Evolutionary conservation across 1,140 invertebrate genomes (phyloP).

Genomic region (Probaryconus sp.): DNA sequence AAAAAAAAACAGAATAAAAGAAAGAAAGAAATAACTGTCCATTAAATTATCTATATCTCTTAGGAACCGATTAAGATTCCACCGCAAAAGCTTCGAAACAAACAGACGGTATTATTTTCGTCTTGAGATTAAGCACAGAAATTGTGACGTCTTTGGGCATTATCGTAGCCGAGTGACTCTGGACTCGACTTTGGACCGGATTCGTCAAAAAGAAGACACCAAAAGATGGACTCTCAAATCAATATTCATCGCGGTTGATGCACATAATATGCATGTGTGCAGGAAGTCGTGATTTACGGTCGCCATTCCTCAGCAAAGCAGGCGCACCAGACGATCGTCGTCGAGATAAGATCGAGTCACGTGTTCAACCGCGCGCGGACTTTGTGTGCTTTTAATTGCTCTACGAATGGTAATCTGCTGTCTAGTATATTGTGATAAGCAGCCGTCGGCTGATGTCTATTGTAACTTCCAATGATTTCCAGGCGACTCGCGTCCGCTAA

Average conservation of each 20-base stretch:
- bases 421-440: too few relatives aligned
- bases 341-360: constrained; percentile 40
- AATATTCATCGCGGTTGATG: constrained; percentile 55
- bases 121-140: constrained; percentile 38
- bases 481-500: constrained; percentile 8
- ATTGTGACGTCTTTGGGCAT: constrained; percentile 40
- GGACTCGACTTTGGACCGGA: constrained; percentile 54
- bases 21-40: background rate
- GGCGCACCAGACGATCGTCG: constrained; percentile 50
- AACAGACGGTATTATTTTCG: constrained; percentile 37
- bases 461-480: constrained; percentile 24
- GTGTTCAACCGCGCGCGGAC: constrained; percentile 38
- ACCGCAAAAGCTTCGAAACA: constrained; percentile 13
- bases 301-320: constrained; percentile 47
- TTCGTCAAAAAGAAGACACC: constrained; percentile 41
- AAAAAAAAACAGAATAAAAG: too few relatives aligned
- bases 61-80: constrained; percentile 22
- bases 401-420: constrained; percentile 52
- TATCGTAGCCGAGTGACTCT: constrained; percentile 27
- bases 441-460: constrained; percentile 23
- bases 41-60: constrained; percentile 16
- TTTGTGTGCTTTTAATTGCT: constrained; percentile 54
- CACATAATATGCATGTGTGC: constrained; percentile 50
- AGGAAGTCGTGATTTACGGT: constrained; percentile 60
- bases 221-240: constrained; percentile 47